Conservation (phyloP, 1,140 invertebrate genomes). For the Calliopsis andreniformis region DNA sequence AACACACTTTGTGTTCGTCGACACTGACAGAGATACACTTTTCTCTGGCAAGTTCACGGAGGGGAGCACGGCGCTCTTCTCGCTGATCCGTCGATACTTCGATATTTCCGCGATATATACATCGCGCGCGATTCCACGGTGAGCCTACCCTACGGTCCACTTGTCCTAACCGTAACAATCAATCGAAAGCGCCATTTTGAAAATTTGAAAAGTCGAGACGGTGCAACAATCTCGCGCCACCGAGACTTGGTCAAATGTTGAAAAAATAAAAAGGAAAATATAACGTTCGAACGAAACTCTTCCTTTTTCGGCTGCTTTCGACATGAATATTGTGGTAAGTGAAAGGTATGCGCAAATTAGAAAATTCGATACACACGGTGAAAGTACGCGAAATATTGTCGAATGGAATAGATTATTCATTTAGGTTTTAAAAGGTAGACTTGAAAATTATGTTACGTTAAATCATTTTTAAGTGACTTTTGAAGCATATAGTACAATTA, state of each 20-base stretch:
- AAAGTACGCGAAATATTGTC: not conserved
- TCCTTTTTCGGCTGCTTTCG: not conserved
- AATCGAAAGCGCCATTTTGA: constrained; percentile 49
- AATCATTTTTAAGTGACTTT: not conserved
- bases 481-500: too few species aligned
- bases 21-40: constrained; percentile 9
- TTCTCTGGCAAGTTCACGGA: constrained; percentile 2
- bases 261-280: not conserved
- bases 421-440: too few species aligned
- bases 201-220: constrained; percentile 24
- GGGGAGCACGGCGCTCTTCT: constrained; percentile 32
- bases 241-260: not conserved
- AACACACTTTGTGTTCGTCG: constrained; percentile 9
- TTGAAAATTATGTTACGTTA: too few species aligned
- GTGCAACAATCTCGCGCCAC: constrained; percentile 26
- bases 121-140: constrained; percentile 24
- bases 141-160: constrained; percentile 13
- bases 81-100: constrained; percentile 37
- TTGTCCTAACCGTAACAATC: constrained; percentile 45
- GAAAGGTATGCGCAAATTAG: not conserved
- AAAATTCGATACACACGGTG: not conserved
- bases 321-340: not conserved
- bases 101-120: constrained; percentile 46
- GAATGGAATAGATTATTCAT: not conserved
- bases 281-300: not conserved